Percentiles rank a stretch among this genome's conserved stretches.
phyloP scores from a whole-genome alignment of 2,113 vertebrate species.

The Geococcyx californianus region DNA sequence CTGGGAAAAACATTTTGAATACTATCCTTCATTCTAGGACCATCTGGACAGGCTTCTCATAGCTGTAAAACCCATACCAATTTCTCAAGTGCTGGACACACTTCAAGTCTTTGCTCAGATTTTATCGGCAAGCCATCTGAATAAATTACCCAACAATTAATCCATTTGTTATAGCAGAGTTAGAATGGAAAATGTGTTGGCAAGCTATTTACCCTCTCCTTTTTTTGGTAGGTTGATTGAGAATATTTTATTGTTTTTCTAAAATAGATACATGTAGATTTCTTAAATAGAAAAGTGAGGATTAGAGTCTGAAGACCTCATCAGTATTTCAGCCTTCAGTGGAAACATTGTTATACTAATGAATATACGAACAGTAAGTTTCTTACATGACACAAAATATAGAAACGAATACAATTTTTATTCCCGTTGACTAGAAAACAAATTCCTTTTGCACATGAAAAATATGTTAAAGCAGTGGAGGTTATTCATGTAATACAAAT shows the following conservation, averaged over 20 bases:
- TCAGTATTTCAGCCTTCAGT: neutral
- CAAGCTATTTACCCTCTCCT: neutral
- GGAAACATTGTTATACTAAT: neutral
- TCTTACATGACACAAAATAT: neutral
- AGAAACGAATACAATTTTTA: neutral
- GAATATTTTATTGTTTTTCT: neutral
- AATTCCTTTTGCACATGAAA: neutral
- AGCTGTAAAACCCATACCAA: neutral
- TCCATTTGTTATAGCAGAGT: neutral
- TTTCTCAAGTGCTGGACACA: constrained; percentile 33
- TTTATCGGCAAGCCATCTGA: constrained; percentile 26
- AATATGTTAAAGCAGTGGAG: neutral
- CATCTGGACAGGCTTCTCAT: constrained; percentile 35
- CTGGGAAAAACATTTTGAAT: constrained; percentile 36
- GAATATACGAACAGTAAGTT: neutral
- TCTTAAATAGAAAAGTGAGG: neutral
- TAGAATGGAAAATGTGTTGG: neutral
- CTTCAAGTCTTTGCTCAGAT: constrained; percentile 22
- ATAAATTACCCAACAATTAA: constrained; percentile 43
- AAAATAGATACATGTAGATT: neutral
- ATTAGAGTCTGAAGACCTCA: neutral
- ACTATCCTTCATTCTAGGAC: constrained; percentile 16
- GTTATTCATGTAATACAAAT: neutral
- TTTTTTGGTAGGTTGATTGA: neutral
- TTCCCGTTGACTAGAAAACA: neutral